These are phyloP conservation scores for Lycaon pictus DNA, from an alignment of 2,113 vertebrate genomes.

Conservation along the genomic window DNA sequence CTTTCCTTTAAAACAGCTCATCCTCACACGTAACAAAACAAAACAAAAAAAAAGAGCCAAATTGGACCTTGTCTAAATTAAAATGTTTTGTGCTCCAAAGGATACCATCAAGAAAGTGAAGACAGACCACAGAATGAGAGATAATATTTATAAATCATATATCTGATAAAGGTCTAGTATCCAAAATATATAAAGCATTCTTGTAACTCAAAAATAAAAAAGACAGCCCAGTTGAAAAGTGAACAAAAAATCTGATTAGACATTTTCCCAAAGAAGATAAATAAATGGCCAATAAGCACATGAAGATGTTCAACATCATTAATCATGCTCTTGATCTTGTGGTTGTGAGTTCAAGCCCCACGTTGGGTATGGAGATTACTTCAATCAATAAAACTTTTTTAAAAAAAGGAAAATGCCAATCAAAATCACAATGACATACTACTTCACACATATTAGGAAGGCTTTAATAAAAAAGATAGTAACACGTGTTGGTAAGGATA, in stretches of 20 bases:
- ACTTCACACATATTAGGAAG: not conserved
- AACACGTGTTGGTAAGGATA: not conserved
- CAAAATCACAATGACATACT: not conserved
- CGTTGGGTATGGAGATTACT: not conserved
- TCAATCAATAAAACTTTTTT: not conserved
- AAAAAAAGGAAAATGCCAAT: not conserved
- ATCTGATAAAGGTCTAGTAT: conserved; percentile 1
- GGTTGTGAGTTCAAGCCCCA: not conserved
- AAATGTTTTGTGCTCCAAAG: not conserved
- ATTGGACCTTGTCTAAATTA: conserved; percentile 3
- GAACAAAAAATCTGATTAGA: not conserved
- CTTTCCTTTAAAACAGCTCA: conserved; percentile 30
- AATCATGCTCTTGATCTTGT: not conserved
- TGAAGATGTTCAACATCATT: not conserved
- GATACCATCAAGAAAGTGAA: conserved; percentile 6
- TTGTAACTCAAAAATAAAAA: conserved; percentile 14
- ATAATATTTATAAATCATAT: conserved; percentile 38
- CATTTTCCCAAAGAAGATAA: conserved; percentile 25
- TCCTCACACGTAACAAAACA: not conserved
- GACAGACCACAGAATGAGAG: conserved; percentile 3
- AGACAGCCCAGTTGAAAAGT: conserved; percentile 8
- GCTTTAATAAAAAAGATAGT: not conserved
- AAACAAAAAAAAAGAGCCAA: not conserved
- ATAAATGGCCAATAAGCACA: not conserved
- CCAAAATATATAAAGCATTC: not conserved